Evolutionary conservation across 2,888 invertebrate genomes (phyloP), one percentile per base, ranked within the genome.

Genomic region (Drosophila meridionalis): DNA sequence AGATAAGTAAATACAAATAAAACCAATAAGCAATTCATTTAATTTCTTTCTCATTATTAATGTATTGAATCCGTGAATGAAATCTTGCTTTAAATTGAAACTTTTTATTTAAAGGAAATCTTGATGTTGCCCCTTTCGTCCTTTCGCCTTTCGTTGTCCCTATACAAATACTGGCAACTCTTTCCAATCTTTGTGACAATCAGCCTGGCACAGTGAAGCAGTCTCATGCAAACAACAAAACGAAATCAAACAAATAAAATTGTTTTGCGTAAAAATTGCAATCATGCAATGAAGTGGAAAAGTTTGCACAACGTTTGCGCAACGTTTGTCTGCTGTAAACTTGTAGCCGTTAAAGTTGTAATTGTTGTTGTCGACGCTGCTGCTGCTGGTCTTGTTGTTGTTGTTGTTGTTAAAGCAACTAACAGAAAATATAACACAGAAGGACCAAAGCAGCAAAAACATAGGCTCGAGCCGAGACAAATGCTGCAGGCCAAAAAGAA

Each of bases 231-330:
- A 60, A 70, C 56, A 60, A 70, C 55, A 68, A 57, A 68, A 65
- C 69, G 70, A 82, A 87, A 80, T 76, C 78, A 87, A 82, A 61
- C 80, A 86, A 87, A 87, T 86, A 82, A 87, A 87, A 84, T 86
- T 83, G 85, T 87, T 86, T 87, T 87, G 87, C 85, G 84, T 87
- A 84, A 85, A 83, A 85, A 85, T 85, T 86, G 85, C 85, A 86
- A 86, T 86, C 85, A 80, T 85, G 83, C 86, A 83, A 86, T 87
- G 87, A 87, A 86, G 85, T 85, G 83, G 80, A 87, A 86, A 86
- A 86, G 86, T 86, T 86, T 86, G 82, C 83, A 73, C 80, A 87
- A 85, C 87, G 86, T 86, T 85, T 74, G 69, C 60, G 56, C 68
- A 64, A 72, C 79, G 76, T 81, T 77, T 79, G 82, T 77, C 77